These are phyloP conservation scores for Dendroctonus ponderosae DNA, from an alignment of 1,140 invertebrate species.

Conservation along the genomic window DNA sequence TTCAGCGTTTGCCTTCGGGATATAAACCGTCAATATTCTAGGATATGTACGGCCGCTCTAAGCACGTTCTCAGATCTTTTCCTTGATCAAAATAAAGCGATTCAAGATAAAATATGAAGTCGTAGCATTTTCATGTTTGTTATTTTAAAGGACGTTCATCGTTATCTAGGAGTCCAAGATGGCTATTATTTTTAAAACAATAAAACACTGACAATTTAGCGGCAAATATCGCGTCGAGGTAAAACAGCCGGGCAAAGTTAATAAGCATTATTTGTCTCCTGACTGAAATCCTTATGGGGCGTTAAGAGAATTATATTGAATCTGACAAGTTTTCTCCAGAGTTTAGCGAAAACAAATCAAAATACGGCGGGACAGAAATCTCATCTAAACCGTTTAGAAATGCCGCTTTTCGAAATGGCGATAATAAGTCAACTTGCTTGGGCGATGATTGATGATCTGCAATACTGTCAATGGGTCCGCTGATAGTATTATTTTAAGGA, in stretches of 20 bases:
- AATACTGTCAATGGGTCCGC: background rate
- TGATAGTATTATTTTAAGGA: background rate
- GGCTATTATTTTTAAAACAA: too few species aligned
- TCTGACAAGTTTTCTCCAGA: background rate
- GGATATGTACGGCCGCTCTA: slow-evolving; percentile 3
- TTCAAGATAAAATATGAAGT: background rate
- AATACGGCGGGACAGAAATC: slow-evolving; percentile 7
- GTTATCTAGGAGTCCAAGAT: too few species aligned
- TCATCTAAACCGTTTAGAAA: slow-evolving; percentile 10
- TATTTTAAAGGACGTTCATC: too few species aligned
- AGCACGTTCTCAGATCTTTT: slow-evolving; percentile 7
- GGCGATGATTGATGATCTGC: slow-evolving; percentile 12
- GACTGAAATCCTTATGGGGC: too few species aligned
- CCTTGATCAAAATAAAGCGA: slow-evolving; percentile 7
- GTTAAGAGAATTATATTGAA: background rate
- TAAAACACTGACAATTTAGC: too few species aligned
- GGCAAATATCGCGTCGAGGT: too few species aligned
- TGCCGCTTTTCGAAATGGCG: slow-evolving; percentile 5
- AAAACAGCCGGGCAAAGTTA: too few species aligned
- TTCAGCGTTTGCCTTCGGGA: background rate
- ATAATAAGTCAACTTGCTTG: slow-evolving; percentile 20
- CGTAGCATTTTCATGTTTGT: too few species aligned
- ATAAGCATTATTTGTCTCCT: too few species aligned
- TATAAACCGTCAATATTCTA: slow-evolving; percentile 9
- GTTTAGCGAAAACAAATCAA: slow-evolving; percentile 11